A percentile compares a stretch with the other conserved stretches of the same genome.
Evolutionary conservation across 92 coral and sea anemone species (phyloP).

Genomic region (Porites lobata): DNA sequence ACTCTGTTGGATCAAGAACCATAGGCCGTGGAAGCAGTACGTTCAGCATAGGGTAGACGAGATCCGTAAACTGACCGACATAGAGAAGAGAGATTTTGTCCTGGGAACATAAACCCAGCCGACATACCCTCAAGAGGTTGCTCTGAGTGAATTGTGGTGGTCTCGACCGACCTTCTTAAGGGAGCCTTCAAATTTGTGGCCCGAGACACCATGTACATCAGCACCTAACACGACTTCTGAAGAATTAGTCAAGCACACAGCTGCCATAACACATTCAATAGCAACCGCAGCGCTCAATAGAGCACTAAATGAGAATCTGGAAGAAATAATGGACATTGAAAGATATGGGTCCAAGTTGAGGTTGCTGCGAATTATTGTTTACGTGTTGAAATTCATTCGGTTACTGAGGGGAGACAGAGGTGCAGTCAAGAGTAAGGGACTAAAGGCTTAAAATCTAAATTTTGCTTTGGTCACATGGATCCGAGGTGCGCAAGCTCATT

Average conservation of each 20-base stretch:
- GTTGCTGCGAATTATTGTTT: background rate
- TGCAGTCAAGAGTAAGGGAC: background rate
- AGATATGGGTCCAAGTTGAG: background rate
- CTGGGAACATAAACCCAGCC: constrained; percentile 52
- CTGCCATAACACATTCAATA: background rate
- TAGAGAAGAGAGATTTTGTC: constrained; percentile 53
- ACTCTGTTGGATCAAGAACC: constrained; percentile 58
- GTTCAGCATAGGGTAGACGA: constrained; percentile 51
- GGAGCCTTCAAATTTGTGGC: background rate
- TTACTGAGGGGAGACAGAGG: background rate
- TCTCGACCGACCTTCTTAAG: background rate
- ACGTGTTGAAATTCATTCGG: background rate
- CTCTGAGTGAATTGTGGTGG: constrained; percentile 7
- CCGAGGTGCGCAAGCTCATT: background rate
- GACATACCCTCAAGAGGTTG: constrained; percentile 61
- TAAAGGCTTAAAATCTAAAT: background rate
- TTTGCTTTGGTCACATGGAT: background rate
- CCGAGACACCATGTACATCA: background rate
- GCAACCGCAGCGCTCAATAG: background rate
- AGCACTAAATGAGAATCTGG: background rate
- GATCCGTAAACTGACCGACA: constrained; percentile 44
- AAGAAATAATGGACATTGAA: background rate
- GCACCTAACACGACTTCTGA: background rate
- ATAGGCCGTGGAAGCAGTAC: constrained; percentile 59
- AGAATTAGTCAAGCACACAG: background rate